Evolutionary conservation across 2,888 invertebrate genomes (phyloP), one percentile per base, ranked within the genome.

Genomic region (Campopleginae sp.): DNA sequence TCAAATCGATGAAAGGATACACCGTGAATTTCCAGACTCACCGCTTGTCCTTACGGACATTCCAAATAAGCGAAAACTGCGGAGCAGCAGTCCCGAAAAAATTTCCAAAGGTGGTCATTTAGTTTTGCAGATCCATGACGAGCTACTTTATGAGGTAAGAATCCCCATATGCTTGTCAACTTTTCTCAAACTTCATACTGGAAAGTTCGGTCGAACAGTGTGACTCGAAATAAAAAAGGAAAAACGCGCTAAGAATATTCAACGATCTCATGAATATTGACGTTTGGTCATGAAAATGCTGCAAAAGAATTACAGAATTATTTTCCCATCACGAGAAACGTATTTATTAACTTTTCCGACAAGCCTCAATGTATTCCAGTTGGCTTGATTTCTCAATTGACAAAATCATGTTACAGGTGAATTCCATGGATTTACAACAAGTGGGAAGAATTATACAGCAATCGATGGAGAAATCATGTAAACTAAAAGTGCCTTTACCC

Each of bases 81-180:
- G 91, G 65, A 91, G 88, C 83, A 90, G 85, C 27, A 89, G 87
- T 81, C 86, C 78, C 44, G 90, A 91, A 70, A 77, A 84, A 17
- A 86, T 87, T 46, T 89, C 90, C n/a, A 88, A 89, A 51, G 93
- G 93, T 88, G 96, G 96, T 0, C 95, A 95, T 85, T 95, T 99
- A 17, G 96, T 99, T 3, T 94, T 99, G 33, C 98, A 99, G 93
- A 95, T 99, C 90, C 99, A 99, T 93, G 99, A 99, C 94, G 99
- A 99, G 95, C 95, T 99, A 2, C 96, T 99, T 42, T 99, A 98
- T 92, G 99, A 99, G 95, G 96, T 95, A 86, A 89, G 89, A 71
- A 85, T 72, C 54, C 33, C 44, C 31, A 48, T 27, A 27, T 58
- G 14, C 58, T 14, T 27, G 14, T 12, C 14, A 1, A 5, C 0